These are phyloP conservation scores for Cepphus grylle DNA, from an alignment of 2,113 vertebrate species.

Conservation along the genomic window DNA sequence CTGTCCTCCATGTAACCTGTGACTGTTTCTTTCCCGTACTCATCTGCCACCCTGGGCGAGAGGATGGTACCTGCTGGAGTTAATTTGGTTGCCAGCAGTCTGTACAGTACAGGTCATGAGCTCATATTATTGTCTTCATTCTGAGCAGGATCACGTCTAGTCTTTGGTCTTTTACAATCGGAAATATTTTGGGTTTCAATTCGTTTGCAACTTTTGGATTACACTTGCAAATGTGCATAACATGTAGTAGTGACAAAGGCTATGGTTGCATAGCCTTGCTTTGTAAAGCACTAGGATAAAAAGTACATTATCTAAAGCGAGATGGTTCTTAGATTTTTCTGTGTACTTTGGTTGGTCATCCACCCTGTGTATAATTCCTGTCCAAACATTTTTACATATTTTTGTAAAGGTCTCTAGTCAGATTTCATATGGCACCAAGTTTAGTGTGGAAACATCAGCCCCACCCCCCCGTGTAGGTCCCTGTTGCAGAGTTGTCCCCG, in stretches of 20 bases:
- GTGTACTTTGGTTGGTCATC: accelerated
- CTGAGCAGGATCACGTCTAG: neutral
- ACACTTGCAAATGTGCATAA: neutral
- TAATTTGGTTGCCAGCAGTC: neutral
- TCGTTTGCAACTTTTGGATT: accelerated
- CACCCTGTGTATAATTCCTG: neutral
- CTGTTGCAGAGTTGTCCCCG: neutral
- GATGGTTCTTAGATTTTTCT: neutral
- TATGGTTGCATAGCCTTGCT: neutral
- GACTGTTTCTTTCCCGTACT: neutral
- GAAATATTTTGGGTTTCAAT: neutral
- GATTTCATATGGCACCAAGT: neutral
- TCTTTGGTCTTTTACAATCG: neutral
- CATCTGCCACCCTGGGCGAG: accelerated
- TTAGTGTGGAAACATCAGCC: neutral
- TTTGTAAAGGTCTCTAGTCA: neutral
- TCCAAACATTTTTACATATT: accelerated
- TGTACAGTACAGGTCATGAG: neutral
- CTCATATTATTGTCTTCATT: accelerated
- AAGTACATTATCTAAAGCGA: neutral
- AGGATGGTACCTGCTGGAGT: neutral
- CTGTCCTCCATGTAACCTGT: accelerated
- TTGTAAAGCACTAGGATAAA: neutral
- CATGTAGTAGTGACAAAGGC: accelerated
- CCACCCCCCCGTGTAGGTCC: accelerated